Percentiles rank a stretch among this genome's conserved stretches.
Conservation (phyloP, 2,888 invertebrate species). For the Eupithecia pulchellata region DNA sequence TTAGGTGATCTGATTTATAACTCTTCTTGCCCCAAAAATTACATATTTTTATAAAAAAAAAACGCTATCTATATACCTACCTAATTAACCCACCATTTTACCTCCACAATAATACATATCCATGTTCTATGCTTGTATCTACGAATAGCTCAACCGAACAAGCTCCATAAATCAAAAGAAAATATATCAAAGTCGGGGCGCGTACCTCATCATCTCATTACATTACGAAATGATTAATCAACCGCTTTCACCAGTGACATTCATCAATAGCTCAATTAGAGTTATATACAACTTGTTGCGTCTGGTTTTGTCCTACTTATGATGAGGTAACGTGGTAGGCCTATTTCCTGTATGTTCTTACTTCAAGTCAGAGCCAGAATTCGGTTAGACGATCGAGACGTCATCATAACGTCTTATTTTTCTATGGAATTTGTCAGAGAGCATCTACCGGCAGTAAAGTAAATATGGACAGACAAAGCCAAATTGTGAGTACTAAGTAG, state of each 20-base stretch:
- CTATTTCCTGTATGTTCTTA: not conserved
- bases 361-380: not conserved
- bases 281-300: conserved; percentile 5
- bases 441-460: too few relatives aligned
- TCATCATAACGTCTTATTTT: not conserved
- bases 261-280: conserved; percentile 27
- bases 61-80: too few relatives aligned
- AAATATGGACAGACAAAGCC: too few relatives aligned
- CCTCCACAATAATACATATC: too few relatives aligned
- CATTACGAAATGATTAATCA: conserved; percentile 18
- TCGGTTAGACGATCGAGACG: not conserved
- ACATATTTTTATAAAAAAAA: too few relatives aligned
- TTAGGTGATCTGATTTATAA: too few relatives aligned
- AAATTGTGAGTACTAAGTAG: too few relatives aligned
- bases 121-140: too few relatives aligned
- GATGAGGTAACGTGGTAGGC: not conserved
- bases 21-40: too few relatives aligned
- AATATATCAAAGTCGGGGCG: not conserved
- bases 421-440: not conserved
- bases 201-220: conserved; percentile 3
- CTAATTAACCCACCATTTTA: too few relatives aligned
- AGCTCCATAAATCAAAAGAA: not conserved
- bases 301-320: conserved; percentile 18
- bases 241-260: conserved; percentile 16
- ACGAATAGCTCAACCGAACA: not conserved